Evolutionary conservation across 1,140 invertebrate species (phyloP).

Genomic region (Ladona fulva): DNA sequence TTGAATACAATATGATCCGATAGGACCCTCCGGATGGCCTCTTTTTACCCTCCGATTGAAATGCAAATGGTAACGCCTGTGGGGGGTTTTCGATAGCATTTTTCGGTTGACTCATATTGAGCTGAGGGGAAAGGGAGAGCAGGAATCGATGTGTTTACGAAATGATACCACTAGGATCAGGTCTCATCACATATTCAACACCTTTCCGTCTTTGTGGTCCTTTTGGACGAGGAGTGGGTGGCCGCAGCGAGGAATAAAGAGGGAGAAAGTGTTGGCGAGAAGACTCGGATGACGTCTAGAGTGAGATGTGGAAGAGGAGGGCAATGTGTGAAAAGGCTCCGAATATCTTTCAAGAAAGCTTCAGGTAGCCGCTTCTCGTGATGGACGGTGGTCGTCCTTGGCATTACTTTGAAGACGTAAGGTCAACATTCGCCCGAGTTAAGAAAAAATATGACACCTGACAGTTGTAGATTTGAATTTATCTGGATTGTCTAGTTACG

Average conservation of each 20-base stretch:
- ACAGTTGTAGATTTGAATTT: not conserved
- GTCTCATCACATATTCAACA: not conserved
- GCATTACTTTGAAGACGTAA: not conserved
- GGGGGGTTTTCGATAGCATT: not conserved
- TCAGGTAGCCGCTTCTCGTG: not conserved
- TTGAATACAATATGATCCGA: too few species aligned
- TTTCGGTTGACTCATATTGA: not conserved
- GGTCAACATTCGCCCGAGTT: not conserved
- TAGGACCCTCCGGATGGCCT: not conserved
- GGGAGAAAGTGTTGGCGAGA: not conserved
- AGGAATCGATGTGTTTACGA: not conserved
- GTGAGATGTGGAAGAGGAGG: not conserved
- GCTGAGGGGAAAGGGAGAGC: not conserved
- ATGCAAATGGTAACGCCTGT: not conserved
- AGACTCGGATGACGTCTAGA: not conserved
- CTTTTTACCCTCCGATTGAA: not conserved
- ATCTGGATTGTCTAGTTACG: not conserved
- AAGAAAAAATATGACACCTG: not conserved
- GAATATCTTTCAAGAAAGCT: not conserved
- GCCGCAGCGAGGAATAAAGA: not conserved
- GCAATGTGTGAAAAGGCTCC: not conserved
- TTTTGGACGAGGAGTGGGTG: not conserved
- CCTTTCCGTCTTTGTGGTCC: not conserved
- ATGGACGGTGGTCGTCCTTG: not conserved
- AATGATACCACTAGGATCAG: not conserved